Percentiles rank a stretch among this genome's conserved stretches.
Evolutionary conservation across 1,140 invertebrate species (phyloP).

Genomic region (Nephotettix cincticeps): DNA sequence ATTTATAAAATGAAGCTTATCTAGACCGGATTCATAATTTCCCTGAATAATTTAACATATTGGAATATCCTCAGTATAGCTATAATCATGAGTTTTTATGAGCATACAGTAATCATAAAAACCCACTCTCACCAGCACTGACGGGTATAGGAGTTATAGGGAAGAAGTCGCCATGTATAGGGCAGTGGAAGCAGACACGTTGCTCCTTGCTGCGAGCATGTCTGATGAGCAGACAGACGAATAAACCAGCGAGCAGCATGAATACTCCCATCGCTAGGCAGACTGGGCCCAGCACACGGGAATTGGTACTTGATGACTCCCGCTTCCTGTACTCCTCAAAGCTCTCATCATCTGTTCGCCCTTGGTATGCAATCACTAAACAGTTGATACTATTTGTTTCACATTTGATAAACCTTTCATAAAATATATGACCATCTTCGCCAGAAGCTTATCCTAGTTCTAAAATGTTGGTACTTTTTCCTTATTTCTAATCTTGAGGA

Average conservation of each 20-base stretch:
- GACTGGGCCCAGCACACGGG: slow-evolving; percentile 66
- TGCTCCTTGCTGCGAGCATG: slow-evolving; percentile 64
- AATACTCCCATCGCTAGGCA: slow-evolving; percentile 68
- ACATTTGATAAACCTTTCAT: too few species aligned
- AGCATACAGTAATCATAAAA: too few species aligned
- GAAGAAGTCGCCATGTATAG: slow-evolving; percentile 75
- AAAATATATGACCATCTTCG: too few species aligned
- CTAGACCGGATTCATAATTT: too few species aligned
- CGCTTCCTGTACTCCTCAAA: slow-evolving; percentile 66
- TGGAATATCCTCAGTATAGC: too few species aligned
- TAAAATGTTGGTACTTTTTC: too few species aligned
- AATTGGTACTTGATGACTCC: slow-evolving; percentile 70
- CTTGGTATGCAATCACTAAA: slow-evolving; percentile 70
- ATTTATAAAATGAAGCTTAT: too few species aligned
- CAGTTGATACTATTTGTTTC: too few species aligned
- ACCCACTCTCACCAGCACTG: background rate
- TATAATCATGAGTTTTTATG: too few species aligned
- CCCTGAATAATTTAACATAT: too few species aligned
- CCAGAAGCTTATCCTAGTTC: too few species aligned
- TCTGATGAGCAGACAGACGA: slow-evolving; percentile 63
- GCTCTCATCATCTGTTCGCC: slow-evolving; percentile 66
- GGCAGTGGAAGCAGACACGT: slow-evolving; percentile 71
- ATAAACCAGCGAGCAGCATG: slow-evolving; percentile 61
- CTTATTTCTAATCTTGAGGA: too few species aligned
- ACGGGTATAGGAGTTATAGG: slow-evolving; percentile 44